Evolutionary conservation across 35 echinoderm and acorn worm species (phyloP).

Genomic region (Ophioderma brevispina): DNA sequence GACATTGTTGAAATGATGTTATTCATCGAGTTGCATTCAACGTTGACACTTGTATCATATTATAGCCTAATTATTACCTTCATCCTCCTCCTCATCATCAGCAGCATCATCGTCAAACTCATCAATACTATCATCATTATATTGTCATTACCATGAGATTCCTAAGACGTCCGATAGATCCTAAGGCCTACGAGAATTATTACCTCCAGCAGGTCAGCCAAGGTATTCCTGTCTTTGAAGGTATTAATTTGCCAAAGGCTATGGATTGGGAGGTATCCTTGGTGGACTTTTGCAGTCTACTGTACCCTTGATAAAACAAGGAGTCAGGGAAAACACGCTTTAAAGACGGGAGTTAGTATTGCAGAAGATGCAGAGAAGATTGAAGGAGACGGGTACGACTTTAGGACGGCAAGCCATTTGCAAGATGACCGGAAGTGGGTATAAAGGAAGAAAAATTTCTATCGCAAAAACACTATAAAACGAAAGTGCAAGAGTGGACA

Average conservation of each 20-base stretch:
- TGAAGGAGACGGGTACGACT: background rate
- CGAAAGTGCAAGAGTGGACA: background rate
- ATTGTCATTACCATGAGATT: background rate
- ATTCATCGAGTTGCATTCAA: background rate
- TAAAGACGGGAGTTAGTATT: background rate
- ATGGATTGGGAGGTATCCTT: constrained; percentile 41
- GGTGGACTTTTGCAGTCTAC: constrained; percentile 10
- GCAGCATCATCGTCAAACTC: background rate
- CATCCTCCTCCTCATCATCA: too few species aligned
- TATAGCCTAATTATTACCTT: too few species aligned
- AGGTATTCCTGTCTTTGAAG: constrained; percentile 43
- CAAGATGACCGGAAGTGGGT: background rate
- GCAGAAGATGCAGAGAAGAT: background rate
- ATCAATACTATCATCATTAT: too few species aligned
- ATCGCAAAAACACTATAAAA: background rate
- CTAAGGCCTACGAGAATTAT: constrained; percentile 42
- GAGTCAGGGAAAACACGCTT: background rate
- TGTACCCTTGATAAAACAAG: constrained; percentile 32
- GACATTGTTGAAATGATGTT: too few species aligned
- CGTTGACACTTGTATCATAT: background rate
- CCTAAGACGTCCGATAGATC: too few species aligned
- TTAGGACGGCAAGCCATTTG: background rate
- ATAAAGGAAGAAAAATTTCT: background rate
- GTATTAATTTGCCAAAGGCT: constrained; percentile 17
- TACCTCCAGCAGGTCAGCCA: constrained; percentile 23